phyloP scores from a whole-genome alignment of 2,797 vertebrate genomes.

The Acomys russatus region DNA sequence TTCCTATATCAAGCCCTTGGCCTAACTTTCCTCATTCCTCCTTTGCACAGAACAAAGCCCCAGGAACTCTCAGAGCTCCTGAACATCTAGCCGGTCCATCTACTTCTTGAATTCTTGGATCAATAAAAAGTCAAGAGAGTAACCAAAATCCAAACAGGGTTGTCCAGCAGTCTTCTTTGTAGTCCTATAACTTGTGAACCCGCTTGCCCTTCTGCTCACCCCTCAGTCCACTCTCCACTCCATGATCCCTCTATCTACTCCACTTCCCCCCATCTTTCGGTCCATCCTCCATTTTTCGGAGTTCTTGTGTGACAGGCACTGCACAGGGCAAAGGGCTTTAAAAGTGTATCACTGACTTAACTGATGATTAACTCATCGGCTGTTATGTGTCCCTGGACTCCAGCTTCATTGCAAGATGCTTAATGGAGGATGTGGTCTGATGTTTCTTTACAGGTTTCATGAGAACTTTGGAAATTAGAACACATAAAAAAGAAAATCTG shows the following conservation, averaged over 20 bases:
- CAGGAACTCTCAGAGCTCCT: background rate
- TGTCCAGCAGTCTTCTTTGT: conserved; percentile 2
- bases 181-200: background rate
- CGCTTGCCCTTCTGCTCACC: background rate
- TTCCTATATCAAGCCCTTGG: background rate
- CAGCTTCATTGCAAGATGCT: background rate
- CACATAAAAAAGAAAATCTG: background rate
- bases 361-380: background rate
- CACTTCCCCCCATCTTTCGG: background rate
- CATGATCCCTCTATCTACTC: background rate
- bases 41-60: background rate
- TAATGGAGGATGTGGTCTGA: conserved; percentile 13
- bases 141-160: conserved; percentile 10
- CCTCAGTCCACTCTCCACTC: background rate
- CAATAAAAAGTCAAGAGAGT: conserved; percentile 17
- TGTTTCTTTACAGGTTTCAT: conserved; percentile 47
- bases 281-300: background rate
- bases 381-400: background rate
- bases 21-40: background rate
- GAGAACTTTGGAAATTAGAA: conserved; percentile 11
- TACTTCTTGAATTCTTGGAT: conserved; percentile 18
- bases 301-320: background rate
- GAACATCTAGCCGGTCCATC: background rate
- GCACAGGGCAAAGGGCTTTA: background rate
- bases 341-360: background rate